Base-by-base conservation (phyloP, 1,140 invertebrate species). In the Drosophila pallidifrons region DNA sequence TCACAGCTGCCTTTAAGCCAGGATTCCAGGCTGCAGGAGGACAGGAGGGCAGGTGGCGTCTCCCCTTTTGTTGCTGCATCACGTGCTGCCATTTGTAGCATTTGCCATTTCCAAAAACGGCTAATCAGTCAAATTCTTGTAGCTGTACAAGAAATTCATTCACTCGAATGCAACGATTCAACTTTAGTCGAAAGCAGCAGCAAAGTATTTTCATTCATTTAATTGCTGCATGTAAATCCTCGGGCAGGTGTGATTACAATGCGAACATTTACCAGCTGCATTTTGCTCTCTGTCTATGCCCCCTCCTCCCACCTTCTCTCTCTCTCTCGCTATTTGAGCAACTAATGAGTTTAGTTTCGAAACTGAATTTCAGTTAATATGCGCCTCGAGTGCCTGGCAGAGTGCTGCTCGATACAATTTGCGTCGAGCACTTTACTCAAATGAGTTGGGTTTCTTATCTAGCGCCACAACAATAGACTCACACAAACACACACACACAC, bases 331-430 rank as follows among this genome's bases (percentile, higher is more conserved):
- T 55, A 41, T 46, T 67, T 63, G 52, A 85, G 74, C 70, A 46
- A 76, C 89, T 81, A 88, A 88, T 88, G 85, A 89, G 81, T 88
- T 88, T 88, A 85, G 85, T 88, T 88, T 79, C 68, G 61, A 70
- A 76, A 88, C 85, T 85, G 78, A 75, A 89, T 75, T 89, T 88
- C 77, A 81, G 85, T 88, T 88, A 88, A 88, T 85, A 88, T 85
- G 80, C 85, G 82, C 70, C 73, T 70, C 70, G 66, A 70, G 65
- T 64, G 35, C 38, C 41, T 10, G n/a, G n/a, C 45, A 51, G 35
- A 49, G 30, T 63, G 71, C 67, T 51, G 64, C 85, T 83, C 85
- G 67, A 86, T 86, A 87, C 82, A 86, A 87, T 79, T 86, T 82
- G 75, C 74, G 65, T 63, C 45, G 58, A 77, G 75, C 83, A 81